A percentile compares a stretch with the other conserved stretches of the same genome.
Evolutionary conservation across 1,140 invertebrate species (phyloP).

Genomic region (Gryon sp.): DNA sequence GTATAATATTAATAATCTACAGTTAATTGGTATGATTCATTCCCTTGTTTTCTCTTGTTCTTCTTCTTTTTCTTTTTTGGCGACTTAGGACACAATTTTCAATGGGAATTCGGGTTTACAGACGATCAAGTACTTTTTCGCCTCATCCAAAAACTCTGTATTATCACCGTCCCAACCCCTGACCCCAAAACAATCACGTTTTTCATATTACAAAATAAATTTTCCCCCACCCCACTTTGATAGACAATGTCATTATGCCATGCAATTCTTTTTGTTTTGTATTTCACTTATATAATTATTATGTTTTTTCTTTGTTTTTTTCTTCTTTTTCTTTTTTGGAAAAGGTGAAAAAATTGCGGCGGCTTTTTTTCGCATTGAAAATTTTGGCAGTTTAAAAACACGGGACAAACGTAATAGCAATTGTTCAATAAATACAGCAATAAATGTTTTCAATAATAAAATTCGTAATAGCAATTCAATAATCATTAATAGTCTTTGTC

Average conservation of each 20-base stretch:
- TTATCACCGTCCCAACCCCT: too few species aligned
- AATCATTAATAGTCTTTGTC: too few species aligned
- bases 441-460: conserved; percentile 47
- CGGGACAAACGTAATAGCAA: conserved; percentile 49
- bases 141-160: conserved; percentile 27
- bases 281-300: not conserved
- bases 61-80: conserved; percentile 29
- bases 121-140: conserved; percentile 16
- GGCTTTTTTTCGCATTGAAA: conserved; percentile 35
- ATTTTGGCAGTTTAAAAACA: conserved; percentile 50
- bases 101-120: conserved; percentile 17
- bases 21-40: not conserved
- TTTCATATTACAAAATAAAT: conserved; percentile 42
- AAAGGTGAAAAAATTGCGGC: conserved; percentile 21
- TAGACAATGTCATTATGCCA: too few species aligned
- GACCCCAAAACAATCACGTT: conserved; percentile 22
- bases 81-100: conserved; percentile 51
- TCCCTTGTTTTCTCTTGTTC: not conserved
- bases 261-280: too few species aligned
- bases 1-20: too few species aligned
- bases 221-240: conserved; percentile 1
- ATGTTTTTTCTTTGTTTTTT: not conserved
- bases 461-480: conserved; percentile 49
- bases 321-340: conserved; percentile 8
- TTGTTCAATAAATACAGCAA: conserved; percentile 47